Conservation (phyloP, 1,140 invertebrate species). For the Macrobrachium rosenbergii region DNA sequence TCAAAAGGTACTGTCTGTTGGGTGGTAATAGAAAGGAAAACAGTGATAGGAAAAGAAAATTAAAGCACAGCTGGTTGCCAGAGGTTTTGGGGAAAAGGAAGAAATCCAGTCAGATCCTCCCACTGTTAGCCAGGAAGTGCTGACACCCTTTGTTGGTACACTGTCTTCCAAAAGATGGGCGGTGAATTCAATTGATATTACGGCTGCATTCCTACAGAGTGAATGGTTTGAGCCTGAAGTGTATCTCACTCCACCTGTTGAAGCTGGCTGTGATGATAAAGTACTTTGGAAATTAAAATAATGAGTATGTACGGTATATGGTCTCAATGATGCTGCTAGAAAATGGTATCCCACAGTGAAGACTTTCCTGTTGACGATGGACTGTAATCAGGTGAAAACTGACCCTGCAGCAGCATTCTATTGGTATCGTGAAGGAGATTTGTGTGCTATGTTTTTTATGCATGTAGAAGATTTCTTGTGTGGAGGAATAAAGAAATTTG, state of each 20-base stretch:
- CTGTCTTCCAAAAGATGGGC: background rate
- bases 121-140: background rate
- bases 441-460: too few relatives aligned
- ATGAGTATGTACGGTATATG: background rate
- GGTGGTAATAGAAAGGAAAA: too few relatives aligned
- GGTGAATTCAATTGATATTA: conserved; percentile 1
- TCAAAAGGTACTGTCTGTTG: too few relatives aligned
- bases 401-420: too few relatives aligned
- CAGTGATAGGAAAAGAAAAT: background rate
- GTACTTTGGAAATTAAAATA: background rate
- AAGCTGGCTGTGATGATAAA: background rate
- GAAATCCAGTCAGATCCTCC: background rate
- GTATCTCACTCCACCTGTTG: background rate
- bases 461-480: too few relatives aligned
- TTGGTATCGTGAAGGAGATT: too few relatives aligned
- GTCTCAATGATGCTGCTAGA: background rate
- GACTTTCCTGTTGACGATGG: too few relatives aligned
- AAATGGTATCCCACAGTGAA: too few relatives aligned
- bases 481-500: too few relatives aligned
- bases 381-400: background rate
- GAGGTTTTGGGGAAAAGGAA: background rate
- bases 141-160: background rate
- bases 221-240: background rate
- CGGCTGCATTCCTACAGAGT: conserved; percentile 1
- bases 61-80: background rate